These are phyloP conservation scores for Pseudococcus viburni DNA, from an alignment of 2,888 invertebrate genomes.

Conservation along the genomic window DNA sequence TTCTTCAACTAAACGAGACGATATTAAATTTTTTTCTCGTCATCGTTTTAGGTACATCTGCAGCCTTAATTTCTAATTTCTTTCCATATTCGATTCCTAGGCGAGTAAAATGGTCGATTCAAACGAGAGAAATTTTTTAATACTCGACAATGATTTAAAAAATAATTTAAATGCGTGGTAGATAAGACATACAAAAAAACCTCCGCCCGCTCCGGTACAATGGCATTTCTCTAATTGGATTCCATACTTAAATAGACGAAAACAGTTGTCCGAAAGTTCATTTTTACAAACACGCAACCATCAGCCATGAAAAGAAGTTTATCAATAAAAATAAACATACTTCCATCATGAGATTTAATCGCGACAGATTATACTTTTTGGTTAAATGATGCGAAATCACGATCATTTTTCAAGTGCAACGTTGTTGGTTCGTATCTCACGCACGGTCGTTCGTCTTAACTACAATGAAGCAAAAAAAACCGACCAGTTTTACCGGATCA, in stretches of 20 bases:
- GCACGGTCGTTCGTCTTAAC: not conserved
- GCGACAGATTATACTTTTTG: not conserved
- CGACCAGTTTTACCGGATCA: not conserved
- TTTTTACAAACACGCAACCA: slow-evolving; percentile 3
- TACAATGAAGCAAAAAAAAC: not conserved
- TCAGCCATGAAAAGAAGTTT: not conserved
- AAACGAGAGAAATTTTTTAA: not conserved
- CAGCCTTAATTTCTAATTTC: slow-evolving; percentile 14
- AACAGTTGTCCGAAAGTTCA: slow-evolving; percentile 12
- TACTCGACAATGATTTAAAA: not conserved
- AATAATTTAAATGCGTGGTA: not conserved
- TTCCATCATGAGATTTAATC: slow-evolving; percentile 27
- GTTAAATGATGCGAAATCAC: slow-evolving; percentile 37
- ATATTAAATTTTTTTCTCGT: slow-evolving; percentile 8
- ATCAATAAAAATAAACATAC: slow-evolving; percentile 3
- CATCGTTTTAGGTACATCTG: not conserved
- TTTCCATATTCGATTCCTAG: not conserved
- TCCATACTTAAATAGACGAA: not conserved
- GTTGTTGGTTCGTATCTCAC: not conserved
- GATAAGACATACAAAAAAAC: slow-evolving; percentile 9
- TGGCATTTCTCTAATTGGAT: not conserved
- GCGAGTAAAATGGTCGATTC: not conserved
- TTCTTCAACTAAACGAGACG: not conserved
- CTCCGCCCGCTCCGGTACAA: not conserved
- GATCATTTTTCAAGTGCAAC: slow-evolving; percentile 52